A percentile compares a stretch with the other conserved stretches of the same genome.
These are phyloP conservation scores for Nomada flava DNA, from an alignment of 2,888 invertebrate genomes.

Conservation along the genomic window DNA sequence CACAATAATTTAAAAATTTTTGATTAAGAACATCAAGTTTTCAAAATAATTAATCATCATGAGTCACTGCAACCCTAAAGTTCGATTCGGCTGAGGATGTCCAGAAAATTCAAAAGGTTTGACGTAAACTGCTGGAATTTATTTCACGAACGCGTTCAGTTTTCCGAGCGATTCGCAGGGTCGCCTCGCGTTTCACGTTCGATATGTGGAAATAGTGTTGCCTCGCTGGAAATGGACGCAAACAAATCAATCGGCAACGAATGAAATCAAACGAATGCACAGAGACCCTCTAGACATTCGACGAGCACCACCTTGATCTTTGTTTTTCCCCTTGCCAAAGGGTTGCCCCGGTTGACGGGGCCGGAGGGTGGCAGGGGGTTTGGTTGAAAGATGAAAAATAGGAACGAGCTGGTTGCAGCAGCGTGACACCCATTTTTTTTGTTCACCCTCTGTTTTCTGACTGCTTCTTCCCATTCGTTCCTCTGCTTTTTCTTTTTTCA, in stretches of 20 bases:
- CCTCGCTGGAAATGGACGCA: conserved; percentile 11
- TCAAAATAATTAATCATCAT: too few species aligned
- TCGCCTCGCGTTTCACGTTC: conserved; percentile 20
- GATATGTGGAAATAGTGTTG: conserved; percentile 13
- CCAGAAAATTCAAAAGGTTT: neutral
- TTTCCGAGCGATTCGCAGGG: conserved; percentile 2
- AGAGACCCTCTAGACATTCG: conserved; percentile 8
- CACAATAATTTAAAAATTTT: too few species aligned
- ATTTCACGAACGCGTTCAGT: conserved; percentile 21
- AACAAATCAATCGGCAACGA: conserved; percentile 44
- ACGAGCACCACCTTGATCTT: conserved; percentile 5
- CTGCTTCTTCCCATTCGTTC: conserved; percentile 26
- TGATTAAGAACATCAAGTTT: too few species aligned
- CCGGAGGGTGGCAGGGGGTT: neutral
- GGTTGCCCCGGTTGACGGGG: conserved; percentile 26
- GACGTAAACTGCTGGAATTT: conserved; percentile 12
- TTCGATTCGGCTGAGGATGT: neutral
- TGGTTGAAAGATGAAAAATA: conserved; percentile 67
- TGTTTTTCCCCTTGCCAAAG: conserved; percentile 18
- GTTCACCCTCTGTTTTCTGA: conserved; percentile 48
- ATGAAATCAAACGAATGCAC: conserved; percentile 34
- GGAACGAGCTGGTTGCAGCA: conserved; percentile 38
- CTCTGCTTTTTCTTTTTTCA: neutral
- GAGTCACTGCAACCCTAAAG: neutral
- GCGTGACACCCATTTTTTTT: conserved; percentile 57